Evolutionary conservation across 1,140 invertebrate species (phyloP).

Genomic region (Magallana ariakensis): DNA sequence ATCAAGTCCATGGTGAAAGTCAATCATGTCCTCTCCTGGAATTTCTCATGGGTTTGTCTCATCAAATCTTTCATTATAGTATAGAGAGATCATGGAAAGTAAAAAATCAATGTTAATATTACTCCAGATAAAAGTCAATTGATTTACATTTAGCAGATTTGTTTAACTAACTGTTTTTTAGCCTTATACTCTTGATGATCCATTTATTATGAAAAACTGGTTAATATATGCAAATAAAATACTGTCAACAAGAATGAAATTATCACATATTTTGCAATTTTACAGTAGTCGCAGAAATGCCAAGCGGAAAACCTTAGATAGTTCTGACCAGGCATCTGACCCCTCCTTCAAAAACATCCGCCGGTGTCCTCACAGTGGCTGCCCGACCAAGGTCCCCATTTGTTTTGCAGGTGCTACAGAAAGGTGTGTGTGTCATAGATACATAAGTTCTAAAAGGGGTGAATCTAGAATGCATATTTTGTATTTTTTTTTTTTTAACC

Average conservation of each 20-base stretch:
- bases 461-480: too few species aligned
- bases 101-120: background rate
- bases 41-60: background rate
- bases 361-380: slow-evolving; percentile 67
- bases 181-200: background rate
- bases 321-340: background rate
- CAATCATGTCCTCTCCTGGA: background rate
- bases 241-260: background rate
- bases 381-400: slow-evolving; percentile 68
- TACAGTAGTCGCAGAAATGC: slow-evolving; percentile 5
- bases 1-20: background rate
- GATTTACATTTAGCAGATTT: too few species aligned
- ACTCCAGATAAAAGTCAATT: background rate
- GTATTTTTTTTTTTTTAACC: too few species aligned
- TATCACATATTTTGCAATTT: background rate
- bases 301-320: slow-evolving; percentile 11
- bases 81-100: background rate
- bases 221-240: background rate
- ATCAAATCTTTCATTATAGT: background rate
- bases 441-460: background rate
- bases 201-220: background rate
- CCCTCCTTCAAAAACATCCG: slow-evolving; percentile 48
- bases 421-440: slow-evolving; percentile 52
- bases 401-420: slow-evolving; percentile 71
- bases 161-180: too few species aligned